These are phyloP conservation scores for Pandion haliaetus DNA, from an alignment of 2,113 vertebrate genomes.

Conservation along the genomic window DNA sequence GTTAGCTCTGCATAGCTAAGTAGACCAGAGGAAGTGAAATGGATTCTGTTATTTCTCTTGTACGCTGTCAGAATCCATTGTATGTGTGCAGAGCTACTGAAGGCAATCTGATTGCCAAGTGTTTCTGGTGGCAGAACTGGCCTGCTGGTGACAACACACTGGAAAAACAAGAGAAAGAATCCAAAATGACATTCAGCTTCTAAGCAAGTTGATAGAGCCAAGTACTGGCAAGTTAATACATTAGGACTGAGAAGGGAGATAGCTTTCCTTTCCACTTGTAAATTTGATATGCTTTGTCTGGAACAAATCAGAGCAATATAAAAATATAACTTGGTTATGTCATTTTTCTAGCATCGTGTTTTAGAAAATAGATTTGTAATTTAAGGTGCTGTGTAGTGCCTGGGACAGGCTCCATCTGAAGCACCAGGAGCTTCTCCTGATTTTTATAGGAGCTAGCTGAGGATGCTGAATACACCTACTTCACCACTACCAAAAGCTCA, in stretches of 20 bases:
- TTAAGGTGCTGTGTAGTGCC: neutral
- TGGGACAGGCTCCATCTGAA: neutral
- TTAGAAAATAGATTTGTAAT: conserved; percentile 1
- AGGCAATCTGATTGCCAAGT: neutral
- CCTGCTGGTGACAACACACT: neutral
- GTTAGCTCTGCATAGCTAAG: neutral
- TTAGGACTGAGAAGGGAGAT: neutral
- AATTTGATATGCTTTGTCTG: conserved; percentile 29
- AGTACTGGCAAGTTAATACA: conserved; percentile 10
- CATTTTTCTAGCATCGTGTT: neutral
- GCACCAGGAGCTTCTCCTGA: neutral
- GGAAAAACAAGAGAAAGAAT: conserved; percentile 16
- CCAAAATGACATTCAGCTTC: neutral
- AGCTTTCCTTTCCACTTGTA: conserved; percentile 11
- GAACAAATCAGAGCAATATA: conserved; percentile 18
- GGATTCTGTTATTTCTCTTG: neutral
- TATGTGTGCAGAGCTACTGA: neutral
- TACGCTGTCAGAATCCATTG: neutral
- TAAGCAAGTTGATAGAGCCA: neutral
- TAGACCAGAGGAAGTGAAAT: neutral
- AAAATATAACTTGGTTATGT: neutral
- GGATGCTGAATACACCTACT: neutral
- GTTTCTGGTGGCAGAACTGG: neutral
- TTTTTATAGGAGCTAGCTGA: neutral
- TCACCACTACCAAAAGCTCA: neutral